Percentiles rank a stretch among this genome's conserved stretches.
Evolutionary conservation across 2,797 vertebrate genomes (phyloP).

Genomic region (Halcyon badia): DNA sequence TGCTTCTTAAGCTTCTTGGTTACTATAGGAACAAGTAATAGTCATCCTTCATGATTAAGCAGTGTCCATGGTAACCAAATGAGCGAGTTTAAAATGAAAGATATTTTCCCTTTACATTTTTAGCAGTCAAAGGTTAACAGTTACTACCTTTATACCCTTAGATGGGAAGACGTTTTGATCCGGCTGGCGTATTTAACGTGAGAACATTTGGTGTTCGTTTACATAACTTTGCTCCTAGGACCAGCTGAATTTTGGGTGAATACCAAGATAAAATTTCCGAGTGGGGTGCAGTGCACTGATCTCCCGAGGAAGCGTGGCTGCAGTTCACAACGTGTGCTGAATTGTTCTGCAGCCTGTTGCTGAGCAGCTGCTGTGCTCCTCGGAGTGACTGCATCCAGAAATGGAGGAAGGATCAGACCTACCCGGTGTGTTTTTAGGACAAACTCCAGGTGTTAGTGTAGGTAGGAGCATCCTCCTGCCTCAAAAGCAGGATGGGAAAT

Average conservation of each 20-base stretch:
- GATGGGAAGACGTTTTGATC: not conserved
- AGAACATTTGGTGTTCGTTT: conserved; percentile 22
- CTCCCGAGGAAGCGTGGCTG: not conserved
- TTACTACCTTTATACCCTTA: conserved; percentile 42
- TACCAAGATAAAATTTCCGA: not conserved
- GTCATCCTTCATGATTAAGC: conserved; percentile 84
- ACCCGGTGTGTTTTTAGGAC: not conserved
- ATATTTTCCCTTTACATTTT: conserved; percentile 77
- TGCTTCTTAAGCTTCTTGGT: conserved; percentile 79
- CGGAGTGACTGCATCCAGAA: accelerated
- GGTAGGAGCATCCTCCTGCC: not conserved
- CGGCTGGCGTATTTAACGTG: not conserved
- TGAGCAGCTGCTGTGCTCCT: not conserved
- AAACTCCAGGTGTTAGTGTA: not conserved
- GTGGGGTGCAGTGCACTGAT: not conserved
- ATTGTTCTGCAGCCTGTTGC: not conserved
- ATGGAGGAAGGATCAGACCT: not conserved
- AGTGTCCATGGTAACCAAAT: conserved; percentile 83
- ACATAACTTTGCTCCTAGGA: not conserved
- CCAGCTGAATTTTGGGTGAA: not conserved
- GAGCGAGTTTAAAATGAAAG: conserved; percentile 80
- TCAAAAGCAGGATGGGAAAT: not conserved
- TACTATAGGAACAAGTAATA: conserved; percentile 83
- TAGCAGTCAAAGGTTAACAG: conserved; percentile 77
- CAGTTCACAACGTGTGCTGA: not conserved